Conservation (phyloP, 1,140 invertebrate genomes). For the Tribolium madens region DNA sequence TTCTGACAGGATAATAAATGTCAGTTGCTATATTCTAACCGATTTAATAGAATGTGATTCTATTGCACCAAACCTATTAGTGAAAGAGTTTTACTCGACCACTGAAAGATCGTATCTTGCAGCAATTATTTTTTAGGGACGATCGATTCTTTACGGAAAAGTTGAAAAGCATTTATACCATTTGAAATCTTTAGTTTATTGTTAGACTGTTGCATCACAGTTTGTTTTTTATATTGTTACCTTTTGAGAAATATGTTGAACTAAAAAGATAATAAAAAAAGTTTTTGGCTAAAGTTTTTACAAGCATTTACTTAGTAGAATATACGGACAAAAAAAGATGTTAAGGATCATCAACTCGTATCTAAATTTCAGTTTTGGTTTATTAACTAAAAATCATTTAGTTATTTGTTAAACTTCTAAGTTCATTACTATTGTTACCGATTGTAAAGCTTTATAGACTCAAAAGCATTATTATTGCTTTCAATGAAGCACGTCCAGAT, state of each 20-base stretch:
- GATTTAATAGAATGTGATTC: constrained; percentile 35
- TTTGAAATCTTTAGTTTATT: too few species aligned
- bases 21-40: constrained; percentile 13
- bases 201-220: constrained; percentile 15
- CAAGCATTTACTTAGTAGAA: constrained; percentile 2
- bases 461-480: too few species aligned
- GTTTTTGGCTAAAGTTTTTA: constrained; percentile 16
- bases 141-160: too few species aligned
- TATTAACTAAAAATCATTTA: background rate
- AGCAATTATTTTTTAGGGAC: background rate
- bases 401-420: background rate
- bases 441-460: too few species aligned
- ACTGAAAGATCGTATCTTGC: constrained; percentile 1
- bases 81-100: background rate
- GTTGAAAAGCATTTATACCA: too few species aligned
- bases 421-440: too few species aligned
- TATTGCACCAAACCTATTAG: constrained; percentile 13
- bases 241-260: constrained; percentile 24
- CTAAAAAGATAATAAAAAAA: constrained; percentile 19
- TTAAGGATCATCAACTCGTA: constrained; percentile 25
- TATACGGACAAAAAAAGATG: constrained; percentile 3
- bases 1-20: constrained; percentile 29
- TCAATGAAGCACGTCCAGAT: too few species aligned
- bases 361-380: background rate
- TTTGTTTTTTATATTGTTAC: constrained; percentile 32